A percentile compares a stretch with the other conserved stretches of the same genome.
Conservation (phyloP, 1,140 invertebrate species). For the Dendrolimus punctatus region DNA sequence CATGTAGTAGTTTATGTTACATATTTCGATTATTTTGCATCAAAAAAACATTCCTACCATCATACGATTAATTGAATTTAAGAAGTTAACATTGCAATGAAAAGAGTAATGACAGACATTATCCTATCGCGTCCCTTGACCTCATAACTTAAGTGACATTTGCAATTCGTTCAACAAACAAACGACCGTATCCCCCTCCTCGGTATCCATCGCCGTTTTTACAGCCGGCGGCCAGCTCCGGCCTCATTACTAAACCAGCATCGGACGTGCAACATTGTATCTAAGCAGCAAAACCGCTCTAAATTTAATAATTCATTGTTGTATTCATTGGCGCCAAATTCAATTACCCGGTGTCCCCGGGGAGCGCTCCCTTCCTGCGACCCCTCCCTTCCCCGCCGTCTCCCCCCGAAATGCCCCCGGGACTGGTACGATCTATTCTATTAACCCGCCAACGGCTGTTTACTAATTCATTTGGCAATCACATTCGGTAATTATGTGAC, state of each 20-base stretch:
- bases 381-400: neutral
- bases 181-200: neutral
- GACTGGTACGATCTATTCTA: conserved; percentile 29
- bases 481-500: conserved; percentile 62
- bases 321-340: conserved; percentile 65
- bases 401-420: conserved; percentile 6
- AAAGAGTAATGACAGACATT: no score
- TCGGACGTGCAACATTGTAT: no score
- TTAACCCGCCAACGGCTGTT: conserved; percentile 41
- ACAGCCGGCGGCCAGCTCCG: no score
- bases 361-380: conserved; percentile 11
- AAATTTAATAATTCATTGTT: conserved; percentile 68
- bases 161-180: conserved; percentile 32
- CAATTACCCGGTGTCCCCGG: conserved; percentile 48
- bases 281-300: conserved; percentile 20
- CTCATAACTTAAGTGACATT: conserved; percentile 18
- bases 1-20: no score
- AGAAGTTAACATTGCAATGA: no score
- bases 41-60: no score
- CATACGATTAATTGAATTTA: no score
- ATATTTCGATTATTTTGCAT: no score
- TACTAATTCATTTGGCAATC: conserved; percentile 61
- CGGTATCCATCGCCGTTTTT: conserved; percentile 9
- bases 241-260: no score
- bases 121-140: conserved; percentile 20